Percentiles rank a stretch among this genome's conserved stretches.
Conservation (phyloP, 2,888 invertebrate genomes). For the Lordiphosa andalusiaca region DNA sequence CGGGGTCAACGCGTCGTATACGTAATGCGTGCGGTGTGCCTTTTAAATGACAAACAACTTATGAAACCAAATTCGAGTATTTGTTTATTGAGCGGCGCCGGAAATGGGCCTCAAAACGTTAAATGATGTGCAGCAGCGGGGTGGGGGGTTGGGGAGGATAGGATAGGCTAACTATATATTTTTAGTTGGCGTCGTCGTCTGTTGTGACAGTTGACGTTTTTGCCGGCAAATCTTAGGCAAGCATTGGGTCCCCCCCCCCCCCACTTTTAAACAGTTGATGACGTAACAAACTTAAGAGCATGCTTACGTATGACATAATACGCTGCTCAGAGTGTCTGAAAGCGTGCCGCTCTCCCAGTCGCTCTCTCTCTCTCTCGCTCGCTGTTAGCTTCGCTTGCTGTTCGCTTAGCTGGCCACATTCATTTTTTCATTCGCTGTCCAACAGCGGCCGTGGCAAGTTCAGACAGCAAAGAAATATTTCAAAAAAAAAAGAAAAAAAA, state of each 20-base stretch:
- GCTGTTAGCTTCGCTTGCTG: constrained; percentile 3
- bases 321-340: neutral
- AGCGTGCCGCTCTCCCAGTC: neutral
- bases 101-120: constrained; percentile 64
- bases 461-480: constrained; percentile 20
- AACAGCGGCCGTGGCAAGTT: constrained; percentile 74
- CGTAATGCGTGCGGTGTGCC: constrained; percentile 54
- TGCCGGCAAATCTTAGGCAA: constrained; percentile 57
- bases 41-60: constrained; percentile 30
- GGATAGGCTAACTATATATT: constrained; percentile 15
- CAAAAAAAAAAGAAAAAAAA: constrained; percentile 1
- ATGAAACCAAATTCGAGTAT: constrained; percentile 31
- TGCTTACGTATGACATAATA: constrained; percentile 54
- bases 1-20: constrained; percentile 64
- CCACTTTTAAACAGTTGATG: constrained; percentile 42
- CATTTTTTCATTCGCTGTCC: constrained; percentile 68
- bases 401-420: constrained; percentile 19
- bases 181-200: constrained; percentile 45
- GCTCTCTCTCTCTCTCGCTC: constrained; percentile 8
- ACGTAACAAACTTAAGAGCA: constrained; percentile 56
- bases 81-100: constrained; percentile 57
- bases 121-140: constrained; percentile 32
- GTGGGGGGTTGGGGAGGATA: too few relatives aligned
- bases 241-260: too few relatives aligned
- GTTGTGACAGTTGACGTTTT: constrained; percentile 65